Conservation (phyloP, 1,140 invertebrate genomes). For the Camponotus pennsylvanicus region DNA sequence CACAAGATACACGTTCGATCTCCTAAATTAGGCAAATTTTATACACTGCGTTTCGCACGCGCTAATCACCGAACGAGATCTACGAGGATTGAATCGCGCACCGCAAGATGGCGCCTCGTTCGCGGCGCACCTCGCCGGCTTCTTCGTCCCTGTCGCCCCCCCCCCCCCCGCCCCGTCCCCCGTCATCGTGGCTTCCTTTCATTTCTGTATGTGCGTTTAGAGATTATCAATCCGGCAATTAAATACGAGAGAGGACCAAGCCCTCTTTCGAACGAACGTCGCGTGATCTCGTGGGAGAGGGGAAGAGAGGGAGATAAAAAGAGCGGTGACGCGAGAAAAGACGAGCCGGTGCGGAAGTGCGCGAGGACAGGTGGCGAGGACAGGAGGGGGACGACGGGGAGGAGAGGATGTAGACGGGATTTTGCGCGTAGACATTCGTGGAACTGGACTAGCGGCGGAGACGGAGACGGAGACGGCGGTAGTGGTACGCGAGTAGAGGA, state of each 20-base stretch:
- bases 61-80: neutral
- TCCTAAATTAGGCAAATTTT: conserved; percentile 21
- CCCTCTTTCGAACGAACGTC: neutral
- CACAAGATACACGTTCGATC: neutral
- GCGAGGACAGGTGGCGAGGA: neutral
- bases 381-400: neutral
- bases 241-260: neutral
- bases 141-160: no score
- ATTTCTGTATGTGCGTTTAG: conserved; percentile 27
- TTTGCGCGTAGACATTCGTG: neutral
- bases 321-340: neutral
- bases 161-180: neutral
- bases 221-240: neutral
- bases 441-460: neutral
- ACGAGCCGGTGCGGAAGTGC: conserved; percentile 22
- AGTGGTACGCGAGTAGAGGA: neutral
- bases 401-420: conserved; percentile 23
- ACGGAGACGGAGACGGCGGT: neutral
- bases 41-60: neutral
- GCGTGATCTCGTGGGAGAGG: neutral
- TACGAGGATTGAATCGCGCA: neutral
- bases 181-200: neutral
- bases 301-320: neutral
- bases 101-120: conserved; percentile 38
- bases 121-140: neutral